phyloP scores from a whole-genome alignment of 2,797 vertebrate species.

The Lepus oiostolus region DNA sequence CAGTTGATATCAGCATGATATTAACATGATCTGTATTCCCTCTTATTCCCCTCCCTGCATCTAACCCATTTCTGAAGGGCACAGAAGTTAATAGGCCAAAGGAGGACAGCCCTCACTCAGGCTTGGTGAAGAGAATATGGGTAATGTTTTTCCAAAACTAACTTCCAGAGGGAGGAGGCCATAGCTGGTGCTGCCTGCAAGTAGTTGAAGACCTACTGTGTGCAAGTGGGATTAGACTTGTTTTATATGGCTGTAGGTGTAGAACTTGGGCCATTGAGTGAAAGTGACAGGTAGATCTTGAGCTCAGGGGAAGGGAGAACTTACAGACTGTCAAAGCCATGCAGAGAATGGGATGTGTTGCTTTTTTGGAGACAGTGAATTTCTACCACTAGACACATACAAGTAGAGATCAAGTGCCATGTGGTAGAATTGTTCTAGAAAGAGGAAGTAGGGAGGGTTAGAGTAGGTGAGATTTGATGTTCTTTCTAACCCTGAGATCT shows the following conservation, averaged over 20 bases:
- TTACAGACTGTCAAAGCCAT: not conserved
- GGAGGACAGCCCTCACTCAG: constrained; percentile 62
- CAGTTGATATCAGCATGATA: constrained; percentile 81
- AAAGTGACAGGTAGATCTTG: not conserved
- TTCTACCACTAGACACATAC: not conserved
- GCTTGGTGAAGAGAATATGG: constrained; percentile 35
- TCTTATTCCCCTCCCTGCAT: constrained; percentile 72
- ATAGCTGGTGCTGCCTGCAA: constrained; percentile 11
- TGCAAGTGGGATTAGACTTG: not conserved
- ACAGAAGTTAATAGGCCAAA: constrained; percentile 77
- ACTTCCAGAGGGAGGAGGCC: constrained; percentile 20
- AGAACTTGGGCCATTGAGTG: not conserved
- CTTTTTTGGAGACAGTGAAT: not conserved
- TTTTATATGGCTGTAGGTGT: not conserved
- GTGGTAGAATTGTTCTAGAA: not conserved
- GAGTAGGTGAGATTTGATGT: not conserved
- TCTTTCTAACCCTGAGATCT: constrained; percentile 16
- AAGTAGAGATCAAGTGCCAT: constrained; percentile 17
- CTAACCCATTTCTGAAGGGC: constrained; percentile 73
- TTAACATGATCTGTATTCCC: constrained; percentile 77
- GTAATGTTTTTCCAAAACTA: constrained; percentile 61
- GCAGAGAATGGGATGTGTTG: not conserved
- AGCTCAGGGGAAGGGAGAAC: not conserved
- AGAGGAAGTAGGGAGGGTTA: not conserved
- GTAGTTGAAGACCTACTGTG: constrained; percentile 40